Conservation (phyloP, 1,140 invertebrate genomes). For the Diachasmimorpha longicaudata region DNA sequence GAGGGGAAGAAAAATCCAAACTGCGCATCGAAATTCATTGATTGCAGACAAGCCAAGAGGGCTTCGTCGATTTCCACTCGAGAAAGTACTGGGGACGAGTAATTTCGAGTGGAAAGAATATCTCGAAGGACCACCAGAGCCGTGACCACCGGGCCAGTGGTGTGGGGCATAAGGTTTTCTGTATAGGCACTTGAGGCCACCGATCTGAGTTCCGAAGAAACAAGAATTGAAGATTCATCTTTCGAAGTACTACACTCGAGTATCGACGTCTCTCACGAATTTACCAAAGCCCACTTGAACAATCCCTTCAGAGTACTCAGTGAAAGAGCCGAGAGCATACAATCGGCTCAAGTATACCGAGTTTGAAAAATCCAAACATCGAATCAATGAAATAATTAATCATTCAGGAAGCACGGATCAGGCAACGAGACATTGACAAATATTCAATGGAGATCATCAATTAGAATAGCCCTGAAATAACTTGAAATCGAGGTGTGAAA, state of each 20-base stretch:
- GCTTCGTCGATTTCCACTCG: slow-evolving; percentile 47
- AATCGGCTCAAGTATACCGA: background rate
- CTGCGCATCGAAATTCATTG: slow-evolving; percentile 25
- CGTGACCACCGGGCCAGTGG: background rate
- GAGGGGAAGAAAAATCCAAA: background rate
- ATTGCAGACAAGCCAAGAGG: slow-evolving; percentile 37
- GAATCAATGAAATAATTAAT: slow-evolving; percentile 1
- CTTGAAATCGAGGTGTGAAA: slow-evolving; percentile 42
- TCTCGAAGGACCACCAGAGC: slow-evolving; percentile 50
- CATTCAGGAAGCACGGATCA: background rate
- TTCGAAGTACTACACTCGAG: slow-evolving; percentile 33
- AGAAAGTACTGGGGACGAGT: slow-evolving; percentile 38
- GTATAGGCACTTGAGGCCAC: slow-evolving; percentile 24
- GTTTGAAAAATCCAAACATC: background rate
- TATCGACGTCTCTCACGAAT: slow-evolving; percentile 35
- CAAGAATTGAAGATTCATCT: slow-evolving; percentile 55
- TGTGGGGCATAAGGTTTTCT: background rate
- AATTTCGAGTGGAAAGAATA: slow-evolving; percentile 52
- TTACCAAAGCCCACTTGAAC: background rate
- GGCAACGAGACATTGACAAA: slow-evolving; percentile 42
- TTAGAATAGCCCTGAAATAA: slow-evolving; percentile 45
- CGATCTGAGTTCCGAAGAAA: slow-evolving; percentile 21
- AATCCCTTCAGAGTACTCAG: background rate
- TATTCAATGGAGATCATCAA: slow-evolving; percentile 52
- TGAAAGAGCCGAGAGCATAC: background rate